phyloP scores from a whole-genome alignment of 2,113 vertebrate genomes.

The Esox niger region DNA sequence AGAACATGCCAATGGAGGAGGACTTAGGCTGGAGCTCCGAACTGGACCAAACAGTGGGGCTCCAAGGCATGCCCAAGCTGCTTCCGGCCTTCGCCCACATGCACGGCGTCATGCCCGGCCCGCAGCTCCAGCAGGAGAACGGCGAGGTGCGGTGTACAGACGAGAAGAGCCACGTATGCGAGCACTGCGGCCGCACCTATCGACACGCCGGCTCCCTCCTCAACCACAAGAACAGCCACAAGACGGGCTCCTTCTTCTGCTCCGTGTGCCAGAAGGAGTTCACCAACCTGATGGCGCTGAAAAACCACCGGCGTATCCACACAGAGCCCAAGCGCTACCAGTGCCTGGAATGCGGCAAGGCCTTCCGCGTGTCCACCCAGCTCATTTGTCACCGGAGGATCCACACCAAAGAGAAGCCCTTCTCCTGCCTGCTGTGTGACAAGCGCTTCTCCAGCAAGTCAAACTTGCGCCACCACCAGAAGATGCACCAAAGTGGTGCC shows the following conservation, averaged over 20 bases:
- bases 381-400: constrained; percentile 76
- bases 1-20: constrained; percentile 16
- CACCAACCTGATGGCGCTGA: constrained; percentile 76
- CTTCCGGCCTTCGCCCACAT: constrained; percentile 53
- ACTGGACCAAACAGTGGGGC: constrained; percentile 54
- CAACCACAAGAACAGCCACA: constrained; percentile 80
- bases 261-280: constrained; percentile 75
- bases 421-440: constrained; percentile 69
- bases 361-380: constrained; percentile 76
- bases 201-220: constrained; percentile 75
- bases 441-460: constrained; percentile 77
- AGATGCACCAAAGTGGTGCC: constrained; percentile 76
- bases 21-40: constrained; percentile 56
- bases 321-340: constrained; percentile 83
- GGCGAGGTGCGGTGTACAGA: constrained; percentile 9
- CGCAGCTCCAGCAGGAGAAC: constrained; percentile 33
- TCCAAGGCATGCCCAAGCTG: constrained; percentile 45
- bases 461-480: constrained; percentile 81
- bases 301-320: constrained; percentile 78
- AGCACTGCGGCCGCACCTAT: constrained; percentile 76
- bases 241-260: constrained; percentile 73
- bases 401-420: constrained; percentile 79
- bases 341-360: constrained; percentile 81
- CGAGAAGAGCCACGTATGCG: constrained; percentile 73
- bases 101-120: constrained; percentile 28